phyloP scores from a whole-genome alignment of 2,888 invertebrate genomes.

The Pogonocherus hispidulus region DNA sequence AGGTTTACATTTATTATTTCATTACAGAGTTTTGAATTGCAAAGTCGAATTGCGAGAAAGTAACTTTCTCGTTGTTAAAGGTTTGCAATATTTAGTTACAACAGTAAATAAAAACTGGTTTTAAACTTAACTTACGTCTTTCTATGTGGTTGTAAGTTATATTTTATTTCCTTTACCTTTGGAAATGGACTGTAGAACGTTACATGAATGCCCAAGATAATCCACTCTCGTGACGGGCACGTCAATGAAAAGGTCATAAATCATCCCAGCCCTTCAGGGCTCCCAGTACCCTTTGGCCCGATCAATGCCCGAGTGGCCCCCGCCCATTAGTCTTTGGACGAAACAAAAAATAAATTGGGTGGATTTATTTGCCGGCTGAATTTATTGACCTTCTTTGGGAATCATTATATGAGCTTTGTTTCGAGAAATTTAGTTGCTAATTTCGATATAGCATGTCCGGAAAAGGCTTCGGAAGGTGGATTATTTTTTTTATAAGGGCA shows the following conservation, averaged over 20 bases:
- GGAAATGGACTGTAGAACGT: too few relatives aligned
- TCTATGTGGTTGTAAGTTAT: too few relatives aligned
- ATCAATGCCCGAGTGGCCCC: not conserved
- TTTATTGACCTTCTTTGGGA: not conserved
- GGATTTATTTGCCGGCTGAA: not conserved
- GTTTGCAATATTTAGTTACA: too few relatives aligned
- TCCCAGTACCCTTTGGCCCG: not conserved
- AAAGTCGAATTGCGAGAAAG: too few relatives aligned
- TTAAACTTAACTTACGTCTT: too few relatives aligned
- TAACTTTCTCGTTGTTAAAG: too few relatives aligned
- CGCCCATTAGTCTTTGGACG: not conserved
- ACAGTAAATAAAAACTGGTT: too few relatives aligned
- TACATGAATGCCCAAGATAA: not conserved
- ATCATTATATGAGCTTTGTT: not conserved
- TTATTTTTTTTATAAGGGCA: too few relatives aligned
- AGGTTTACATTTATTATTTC: too few relatives aligned
- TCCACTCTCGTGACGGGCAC: not conserved
- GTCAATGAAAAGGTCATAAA: not conserved
- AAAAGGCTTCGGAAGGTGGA: too few relatives aligned
- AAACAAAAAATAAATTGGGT: constrained; percentile 1
- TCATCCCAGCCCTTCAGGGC: not conserved
- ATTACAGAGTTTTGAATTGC: too few relatives aligned
- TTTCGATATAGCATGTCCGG: not conserved
- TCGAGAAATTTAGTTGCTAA: not conserved
- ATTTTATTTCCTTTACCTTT: too few relatives aligned